Percentiles rank a stretch among this genome's conserved stretches.
Evolutionary conservation across 2,113 vertebrate genomes (phyloP).

Genomic region (Zosterops pallidus): DNA sequence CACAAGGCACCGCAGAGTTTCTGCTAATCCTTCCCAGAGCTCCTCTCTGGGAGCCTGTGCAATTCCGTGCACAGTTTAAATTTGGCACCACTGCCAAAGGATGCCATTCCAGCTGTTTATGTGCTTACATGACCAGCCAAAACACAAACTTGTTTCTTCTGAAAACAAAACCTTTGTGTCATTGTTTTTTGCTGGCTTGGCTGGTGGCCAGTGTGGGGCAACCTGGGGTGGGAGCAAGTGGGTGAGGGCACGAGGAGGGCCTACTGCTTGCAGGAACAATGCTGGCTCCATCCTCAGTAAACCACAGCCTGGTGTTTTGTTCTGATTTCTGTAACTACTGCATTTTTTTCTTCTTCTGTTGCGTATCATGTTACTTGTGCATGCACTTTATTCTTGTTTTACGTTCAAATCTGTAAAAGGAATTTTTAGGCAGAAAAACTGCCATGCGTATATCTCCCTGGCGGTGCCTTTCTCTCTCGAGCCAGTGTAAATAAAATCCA

Average conservation of each 20-base stretch:
- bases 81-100: neutral
- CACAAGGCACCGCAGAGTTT: neutral
- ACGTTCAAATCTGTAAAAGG: neutral
- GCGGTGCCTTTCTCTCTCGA: neutral
- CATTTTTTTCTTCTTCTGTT: neutral
- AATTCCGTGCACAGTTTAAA: neutral
- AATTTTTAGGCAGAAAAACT: neutral
- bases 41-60: neutral
- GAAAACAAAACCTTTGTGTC: neutral
- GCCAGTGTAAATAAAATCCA: neutral
- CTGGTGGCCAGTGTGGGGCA: neutral
- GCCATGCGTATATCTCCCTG: neutral
- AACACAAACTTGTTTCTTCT: neutral
- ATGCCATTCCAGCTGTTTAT: neutral
- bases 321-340: neutral
- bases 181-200: neutral
- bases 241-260: rapidly evolving
- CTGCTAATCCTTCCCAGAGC: neutral
- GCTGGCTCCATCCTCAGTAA: neutral
- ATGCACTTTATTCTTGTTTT: neutral
- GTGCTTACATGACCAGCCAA: neutral
- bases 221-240: neutral
- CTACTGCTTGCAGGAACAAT: neutral
- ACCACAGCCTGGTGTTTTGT: neutral
- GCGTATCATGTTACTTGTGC: neutral